Conservation (phyloP, 2,113 vertebrate species). For the Manacus vitellinus region DNA sequence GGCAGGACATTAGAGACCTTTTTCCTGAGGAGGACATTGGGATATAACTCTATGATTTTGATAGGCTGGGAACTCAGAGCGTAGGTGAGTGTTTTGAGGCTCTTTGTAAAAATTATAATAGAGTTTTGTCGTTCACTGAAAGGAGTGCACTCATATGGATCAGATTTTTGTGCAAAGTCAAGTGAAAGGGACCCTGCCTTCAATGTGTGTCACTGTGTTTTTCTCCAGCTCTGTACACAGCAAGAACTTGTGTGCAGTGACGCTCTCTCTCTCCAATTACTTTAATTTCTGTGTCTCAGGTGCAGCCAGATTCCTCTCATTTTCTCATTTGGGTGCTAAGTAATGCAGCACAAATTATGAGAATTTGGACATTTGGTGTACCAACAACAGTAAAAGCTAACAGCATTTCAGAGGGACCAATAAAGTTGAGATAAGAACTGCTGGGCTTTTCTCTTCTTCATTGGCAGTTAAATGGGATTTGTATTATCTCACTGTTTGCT, state of each 20-base stretch:
- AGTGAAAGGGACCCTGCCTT: background rate
- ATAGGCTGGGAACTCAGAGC: background rate
- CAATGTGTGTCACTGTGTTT: background rate
- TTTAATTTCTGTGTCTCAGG: background rate
- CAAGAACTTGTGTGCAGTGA: background rate
- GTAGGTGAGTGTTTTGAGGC: background rate
- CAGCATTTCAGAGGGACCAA: background rate
- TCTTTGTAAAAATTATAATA: background rate
- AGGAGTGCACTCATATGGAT: background rate
- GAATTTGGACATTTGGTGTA: background rate
- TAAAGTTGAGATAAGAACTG: constrained; percentile 52
- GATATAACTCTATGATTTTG: background rate
- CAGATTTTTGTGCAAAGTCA: background rate
- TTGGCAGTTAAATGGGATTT: constrained; percentile 63
- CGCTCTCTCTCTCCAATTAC: background rate
- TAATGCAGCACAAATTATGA: constrained; percentile 20
- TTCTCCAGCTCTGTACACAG: background rate
- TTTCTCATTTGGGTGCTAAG: background rate
- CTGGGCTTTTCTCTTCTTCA: constrained; percentile 49
- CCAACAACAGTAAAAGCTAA: constrained; percentile 47
- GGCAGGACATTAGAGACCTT: background rate
- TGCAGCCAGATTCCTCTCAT: background rate
- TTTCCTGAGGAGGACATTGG: background rate
- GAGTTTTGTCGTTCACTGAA: background rate
- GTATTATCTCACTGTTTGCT: constrained; percentile 64